These are phyloP conservation scores for Drosophila recens DNA, from an alignment of 2,888 invertebrate species.

Conservation along the genomic window DNA sequence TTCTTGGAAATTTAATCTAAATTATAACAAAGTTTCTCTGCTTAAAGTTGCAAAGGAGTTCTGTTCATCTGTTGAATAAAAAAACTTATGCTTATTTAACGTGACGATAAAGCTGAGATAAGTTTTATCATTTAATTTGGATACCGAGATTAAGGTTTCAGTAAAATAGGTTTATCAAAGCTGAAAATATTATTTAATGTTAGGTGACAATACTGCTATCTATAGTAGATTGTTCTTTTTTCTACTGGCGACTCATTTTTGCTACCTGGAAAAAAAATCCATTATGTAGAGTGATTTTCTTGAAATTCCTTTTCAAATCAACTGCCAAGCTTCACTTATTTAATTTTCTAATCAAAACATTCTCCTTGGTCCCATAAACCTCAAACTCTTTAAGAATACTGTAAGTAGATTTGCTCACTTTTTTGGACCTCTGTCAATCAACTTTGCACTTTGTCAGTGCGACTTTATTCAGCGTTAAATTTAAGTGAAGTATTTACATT, in stretches of 20 bases:
- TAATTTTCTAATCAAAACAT: background rate
- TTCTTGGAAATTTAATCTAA: background rate
- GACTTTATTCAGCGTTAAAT: constrained; percentile 31
- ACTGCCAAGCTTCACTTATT: background rate
- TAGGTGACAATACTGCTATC: background rate
- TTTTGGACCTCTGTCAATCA: constrained; percentile 21
- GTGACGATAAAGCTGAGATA: background rate
- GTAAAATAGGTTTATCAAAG: background rate
- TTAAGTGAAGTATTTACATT: constrained; percentile 28
- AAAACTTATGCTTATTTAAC: background rate
- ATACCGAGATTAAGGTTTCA: background rate
- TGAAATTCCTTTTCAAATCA: background rate
- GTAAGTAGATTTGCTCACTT: background rate
- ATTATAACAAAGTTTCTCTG: background rate
- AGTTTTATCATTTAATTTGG: background rate
- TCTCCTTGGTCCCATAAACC: background rate
- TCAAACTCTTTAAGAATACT: background rate
- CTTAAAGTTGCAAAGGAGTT: background rate
- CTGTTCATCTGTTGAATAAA: background rate
- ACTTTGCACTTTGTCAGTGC: constrained; percentile 36
- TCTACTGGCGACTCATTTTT: background rate
- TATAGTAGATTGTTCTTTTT: background rate
- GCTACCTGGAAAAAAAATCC: background rate
- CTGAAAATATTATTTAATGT: background rate
- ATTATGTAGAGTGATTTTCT: background rate